Conservation (phyloP, 2,888 invertebrate genomes). For the Vesta saturnalis region DNA sequence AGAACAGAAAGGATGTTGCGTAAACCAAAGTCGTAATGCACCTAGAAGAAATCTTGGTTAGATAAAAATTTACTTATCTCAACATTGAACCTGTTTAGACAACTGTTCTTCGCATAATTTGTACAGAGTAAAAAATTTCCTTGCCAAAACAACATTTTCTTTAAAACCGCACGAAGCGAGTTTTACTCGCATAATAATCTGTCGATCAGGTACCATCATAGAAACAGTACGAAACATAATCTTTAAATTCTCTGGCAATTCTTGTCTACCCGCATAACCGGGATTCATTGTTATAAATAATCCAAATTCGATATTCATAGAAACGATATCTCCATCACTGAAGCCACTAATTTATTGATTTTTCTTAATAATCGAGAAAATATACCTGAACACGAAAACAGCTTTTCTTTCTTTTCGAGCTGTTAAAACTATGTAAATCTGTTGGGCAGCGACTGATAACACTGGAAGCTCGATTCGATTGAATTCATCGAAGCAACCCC, state of each 20-base stretch:
- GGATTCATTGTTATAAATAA: conserved; percentile 92
- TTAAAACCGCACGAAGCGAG: conserved; percentile 92
- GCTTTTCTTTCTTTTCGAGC: conserved; percentile 72
- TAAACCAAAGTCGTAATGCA: conserved; percentile 87
- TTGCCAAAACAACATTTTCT: conserved; percentile 80
- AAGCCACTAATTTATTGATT: no score
- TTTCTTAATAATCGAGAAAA: no score
- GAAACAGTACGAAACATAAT: conserved; percentile 89
- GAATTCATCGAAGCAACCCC: conserved; percentile 96
- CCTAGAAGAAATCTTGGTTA: no score
- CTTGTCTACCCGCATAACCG: conserved; percentile 91
- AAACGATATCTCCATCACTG: conserved; percentile 87
- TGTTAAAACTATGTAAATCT: conserved; percentile 79
- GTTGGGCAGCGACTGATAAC: conserved; percentile 92
- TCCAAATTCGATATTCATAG: conserved; percentile 86
- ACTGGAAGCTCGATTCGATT: conserved; percentile 91
- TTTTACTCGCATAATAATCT: conserved; percentile 91
- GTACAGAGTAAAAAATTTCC: conserved; percentile 88
- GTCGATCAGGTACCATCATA: conserved; percentile 94
- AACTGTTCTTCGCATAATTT: conserved; percentile 90
- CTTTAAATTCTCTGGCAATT: conserved; percentile 90
- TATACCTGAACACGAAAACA: conserved; percentile 67
- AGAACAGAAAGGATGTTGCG: conserved; percentile 84
- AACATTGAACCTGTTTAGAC: conserved; percentile 74
- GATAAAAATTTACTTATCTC: not conserved